Evolutionary conservation across 2,888 invertebrate genomes (phyloP), one percentile per base, ranked within the genome.

Genomic region (Choreutis nemorana): DNA sequence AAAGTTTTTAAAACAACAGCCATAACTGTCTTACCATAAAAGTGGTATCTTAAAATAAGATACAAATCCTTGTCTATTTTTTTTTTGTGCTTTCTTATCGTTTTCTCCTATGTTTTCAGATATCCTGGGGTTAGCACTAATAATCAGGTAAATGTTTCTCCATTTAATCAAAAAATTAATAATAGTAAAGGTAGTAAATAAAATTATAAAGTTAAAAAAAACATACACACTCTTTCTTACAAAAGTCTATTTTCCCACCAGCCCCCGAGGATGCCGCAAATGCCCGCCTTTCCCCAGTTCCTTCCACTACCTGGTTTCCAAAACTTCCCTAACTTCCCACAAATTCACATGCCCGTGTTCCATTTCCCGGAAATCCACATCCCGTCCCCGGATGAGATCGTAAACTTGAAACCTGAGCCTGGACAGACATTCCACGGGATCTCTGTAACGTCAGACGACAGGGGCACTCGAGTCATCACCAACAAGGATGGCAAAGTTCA

Each of bases 401-500:
- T 34, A 14, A 46, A 44, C 4, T 29, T 32, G 2, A 39, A 34
- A 2, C 44, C 53, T 2, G 28, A 34, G 1, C 44, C 44, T 0
- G 54, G 55, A 3, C 41, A 44, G n/a, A 31, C 42, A 2, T 56
- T 36, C 31, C 48, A 35, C 2, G 58, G 54, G 0, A 36, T 58
- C 1, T 16, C 41, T 0, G 41, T 57, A 2, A 39, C 28, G 2
- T 44, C 58, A 0, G 24, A 42, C 28, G 16, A 41, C 37, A 3
- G 53, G 2, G 53, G 50, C n/a, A 41, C 48, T 11, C 32, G 45
- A 6, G 26, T 56, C 2, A 3, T 50, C 1, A 43, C 43, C 13
- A 55, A 57, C 26, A 33, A 46, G 3, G 47, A 56, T 29, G 59
- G 56, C 4, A 37, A 48, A 0, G 44, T 49, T 2, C 26, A 47